A percentile compares a stretch with the other conserved stretches of the same genome.
phyloP scores from a whole-genome alignment of 2,888 invertebrate species.

The Drosophila austrosaltans region DNA sequence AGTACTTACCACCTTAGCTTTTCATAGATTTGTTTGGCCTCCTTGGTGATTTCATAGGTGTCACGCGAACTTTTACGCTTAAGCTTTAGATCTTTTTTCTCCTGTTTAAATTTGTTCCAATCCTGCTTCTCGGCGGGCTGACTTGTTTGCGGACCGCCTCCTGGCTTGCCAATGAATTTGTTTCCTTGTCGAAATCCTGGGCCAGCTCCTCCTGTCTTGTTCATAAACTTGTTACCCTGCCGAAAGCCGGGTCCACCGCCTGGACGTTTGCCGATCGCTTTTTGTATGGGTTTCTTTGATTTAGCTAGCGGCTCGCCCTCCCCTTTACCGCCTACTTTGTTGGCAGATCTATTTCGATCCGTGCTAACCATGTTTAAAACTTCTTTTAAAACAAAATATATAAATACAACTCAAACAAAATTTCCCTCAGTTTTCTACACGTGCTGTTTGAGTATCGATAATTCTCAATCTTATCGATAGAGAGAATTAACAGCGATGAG shows the following conservation, averaged over 20 bases:
- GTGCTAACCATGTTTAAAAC: conserved; percentile 15
- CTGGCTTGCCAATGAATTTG: conserved; percentile 34
- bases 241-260: background rate
- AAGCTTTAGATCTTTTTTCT: conserved; percentile 88
- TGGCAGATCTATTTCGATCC: conserved; percentile 9
- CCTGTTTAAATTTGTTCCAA: conserved; percentile 90
- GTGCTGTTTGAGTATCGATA: conserved; percentile 21
- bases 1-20: conserved; percentile 82
- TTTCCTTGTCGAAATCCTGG: conserved; percentile 11
- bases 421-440: background rate
- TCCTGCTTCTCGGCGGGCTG: conserved; percentile 85
- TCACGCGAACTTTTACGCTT: conserved; percentile 86
- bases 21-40: conserved; percentile 87
- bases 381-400: background rate
- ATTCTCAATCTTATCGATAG: background rate
- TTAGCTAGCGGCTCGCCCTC: conserved; percentile 7
- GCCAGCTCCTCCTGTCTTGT: background rate
- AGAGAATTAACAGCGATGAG: no score
- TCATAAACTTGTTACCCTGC: background rate
- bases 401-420: conserved; percentile 5
- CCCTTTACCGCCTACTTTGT: background rate
- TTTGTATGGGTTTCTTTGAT: background rate
- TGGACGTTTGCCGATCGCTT: background rate
- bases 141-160: background rate
- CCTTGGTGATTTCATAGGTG: conserved; percentile 85